These are phyloP conservation scores for Scaptomyza tumidula DNA, from an alignment of 2,888 invertebrate genomes.

Conservation along the genomic window DNA sequence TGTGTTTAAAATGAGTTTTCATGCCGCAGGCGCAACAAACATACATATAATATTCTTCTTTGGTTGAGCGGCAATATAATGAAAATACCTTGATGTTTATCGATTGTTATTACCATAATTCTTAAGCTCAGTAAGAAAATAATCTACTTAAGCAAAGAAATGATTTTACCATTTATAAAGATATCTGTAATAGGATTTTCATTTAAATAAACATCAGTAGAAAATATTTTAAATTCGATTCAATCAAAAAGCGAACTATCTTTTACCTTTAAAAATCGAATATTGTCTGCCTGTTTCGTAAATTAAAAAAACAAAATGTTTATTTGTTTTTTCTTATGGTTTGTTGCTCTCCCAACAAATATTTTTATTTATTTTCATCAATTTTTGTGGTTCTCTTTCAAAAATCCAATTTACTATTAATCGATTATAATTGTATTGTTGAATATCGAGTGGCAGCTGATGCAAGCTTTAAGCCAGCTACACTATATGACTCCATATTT, in stretches of 20 bases:
- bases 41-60: background rate
- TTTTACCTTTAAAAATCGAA: no score
- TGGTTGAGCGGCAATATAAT: conserved; percentile 3
- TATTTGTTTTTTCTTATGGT: background rate
- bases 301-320: background rate
- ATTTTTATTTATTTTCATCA: background rate
- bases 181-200: no score
- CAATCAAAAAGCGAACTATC: no score
- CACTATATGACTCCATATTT: conserved; percentile 32
- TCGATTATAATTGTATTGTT: background rate
- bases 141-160: no score
- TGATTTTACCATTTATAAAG: no score
- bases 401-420: background rate
- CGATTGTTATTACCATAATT: background rate
- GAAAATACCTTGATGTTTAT: background rate
- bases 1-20: conserved; percentile 18
- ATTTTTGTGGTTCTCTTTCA: background rate
- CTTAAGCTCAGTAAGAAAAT: no score
- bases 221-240: background rate
- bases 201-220: no score
- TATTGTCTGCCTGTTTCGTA: background rate
- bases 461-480: conserved; percentile 5
- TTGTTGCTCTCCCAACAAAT: background rate
- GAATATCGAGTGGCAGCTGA: conserved; percentile 27
- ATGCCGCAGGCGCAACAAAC: conserved; percentile 1